These are phyloP conservation scores for Botrylloides violaceus DNA, from an alignment of 23 tunicate species.

Conservation along the genomic window DNA sequence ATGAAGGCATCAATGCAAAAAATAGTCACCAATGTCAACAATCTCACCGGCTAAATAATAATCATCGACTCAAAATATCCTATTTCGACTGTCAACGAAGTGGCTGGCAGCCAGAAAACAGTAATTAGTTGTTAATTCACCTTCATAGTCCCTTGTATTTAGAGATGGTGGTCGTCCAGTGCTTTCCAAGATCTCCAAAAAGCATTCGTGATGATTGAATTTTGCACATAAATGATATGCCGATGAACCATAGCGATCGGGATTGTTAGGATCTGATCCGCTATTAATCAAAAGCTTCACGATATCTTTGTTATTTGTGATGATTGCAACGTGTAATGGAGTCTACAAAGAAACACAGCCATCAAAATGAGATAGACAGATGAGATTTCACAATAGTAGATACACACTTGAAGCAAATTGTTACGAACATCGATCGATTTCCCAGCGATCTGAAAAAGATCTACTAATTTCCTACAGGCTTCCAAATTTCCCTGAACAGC, in stretches of 20 bases:
- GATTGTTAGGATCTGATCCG: constrained; percentile 13
- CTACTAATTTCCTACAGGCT: constrained; percentile 6
- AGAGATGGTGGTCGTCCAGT: not conserved
- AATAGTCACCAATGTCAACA: too few relatives aligned
- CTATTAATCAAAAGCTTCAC: constrained; percentile 10
- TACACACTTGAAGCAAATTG: constrained; percentile 20
- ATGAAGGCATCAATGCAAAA: too few relatives aligned
- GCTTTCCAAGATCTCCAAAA: constrained; percentile 8
- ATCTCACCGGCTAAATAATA: too few relatives aligned
- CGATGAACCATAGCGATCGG: constrained; percentile 25
- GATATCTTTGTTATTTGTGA: constrained; percentile 18
- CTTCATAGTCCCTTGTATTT: constrained; percentile 20
- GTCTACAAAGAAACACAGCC: constrained; percentile 3
- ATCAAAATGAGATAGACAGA: not conserved
- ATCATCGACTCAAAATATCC: too few relatives aligned
- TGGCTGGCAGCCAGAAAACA: too few relatives aligned
- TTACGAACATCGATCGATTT: constrained; percentile 13
- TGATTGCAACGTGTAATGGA: constrained; percentile 20
- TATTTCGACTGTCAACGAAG: too few relatives aligned
- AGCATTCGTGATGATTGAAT: constrained; percentile 4
- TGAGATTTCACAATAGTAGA: too few relatives aligned
- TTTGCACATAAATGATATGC: constrained; percentile 21
- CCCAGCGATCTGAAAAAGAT: constrained; percentile 9
- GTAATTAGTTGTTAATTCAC: too few relatives aligned
- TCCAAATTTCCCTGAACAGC: constrained; percentile 15